A percentile compares a stretch with the other conserved stretches of the same genome.
Conservation (phyloP, 2,888 invertebrate species). For the Ophraella communa region DNA sequence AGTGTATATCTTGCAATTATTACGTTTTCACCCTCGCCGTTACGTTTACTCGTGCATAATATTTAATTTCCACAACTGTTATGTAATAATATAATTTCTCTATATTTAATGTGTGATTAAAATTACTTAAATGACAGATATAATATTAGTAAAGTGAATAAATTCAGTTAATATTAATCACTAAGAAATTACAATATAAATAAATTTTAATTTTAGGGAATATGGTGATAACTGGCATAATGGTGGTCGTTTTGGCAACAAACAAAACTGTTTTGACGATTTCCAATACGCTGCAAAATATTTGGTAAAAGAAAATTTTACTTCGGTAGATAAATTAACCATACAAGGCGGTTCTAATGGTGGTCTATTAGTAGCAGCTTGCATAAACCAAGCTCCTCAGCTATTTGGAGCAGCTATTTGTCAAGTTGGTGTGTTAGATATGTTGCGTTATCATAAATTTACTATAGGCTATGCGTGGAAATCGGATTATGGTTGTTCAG, state of each 20-base stretch:
- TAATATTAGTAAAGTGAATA: no score
- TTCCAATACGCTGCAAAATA: constrained; percentile 92
- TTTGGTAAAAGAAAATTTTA: constrained; percentile 82
- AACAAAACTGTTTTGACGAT: constrained; percentile 98
- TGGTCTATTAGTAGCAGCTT: constrained; percentile 93
- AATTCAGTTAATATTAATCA: not conserved
- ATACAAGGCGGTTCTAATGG: constrained; percentile 98
- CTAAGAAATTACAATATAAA: not conserved
- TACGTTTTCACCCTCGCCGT: no score
- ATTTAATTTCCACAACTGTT: no score
- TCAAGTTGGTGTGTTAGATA: constrained; percentile 96
- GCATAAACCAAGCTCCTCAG: constrained; percentile 93
- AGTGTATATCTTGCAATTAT: no score
- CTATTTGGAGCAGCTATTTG: constrained; percentile 91
- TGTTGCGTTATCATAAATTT: constrained; percentile 97
- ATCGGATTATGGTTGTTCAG: constrained; percentile 93
- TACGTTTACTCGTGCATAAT: no score
- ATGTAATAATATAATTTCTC: no score
- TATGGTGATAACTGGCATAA: constrained; percentile 99
- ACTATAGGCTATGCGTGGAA: constrained; percentile 97
- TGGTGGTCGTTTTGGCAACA: constrained; percentile 86
- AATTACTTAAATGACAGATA: no score
- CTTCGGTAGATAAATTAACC: constrained; percentile 73
- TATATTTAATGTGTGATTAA: no score
- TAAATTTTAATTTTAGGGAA: constrained; percentile 68